Evolutionary conservation across 1,140 invertebrate species (phyloP).

Genomic region (Saccostrea echinata): DNA sequence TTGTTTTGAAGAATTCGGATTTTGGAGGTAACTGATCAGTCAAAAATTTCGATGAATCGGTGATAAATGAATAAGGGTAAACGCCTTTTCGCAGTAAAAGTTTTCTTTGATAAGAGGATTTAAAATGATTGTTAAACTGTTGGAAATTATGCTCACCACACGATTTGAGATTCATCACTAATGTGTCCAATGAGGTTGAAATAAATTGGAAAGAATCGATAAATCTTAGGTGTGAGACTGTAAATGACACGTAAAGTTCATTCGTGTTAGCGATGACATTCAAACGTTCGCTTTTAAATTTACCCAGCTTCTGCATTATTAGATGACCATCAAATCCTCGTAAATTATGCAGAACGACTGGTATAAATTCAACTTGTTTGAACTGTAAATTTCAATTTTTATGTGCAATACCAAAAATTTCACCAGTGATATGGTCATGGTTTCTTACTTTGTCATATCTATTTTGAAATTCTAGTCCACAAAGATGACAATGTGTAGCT

Average conservation of each 20-base stretch:
- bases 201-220: slow-evolving; percentile 49
- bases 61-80: slow-evolving; percentile 41
- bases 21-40: slow-evolving; percentile 48
- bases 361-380: slow-evolving; percentile 62
- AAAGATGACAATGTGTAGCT: slow-evolving; percentile 44
- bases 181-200: no score
- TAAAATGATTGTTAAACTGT: slow-evolving; percentile 24
- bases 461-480: not conserved
- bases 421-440: slow-evolving; percentile 52
- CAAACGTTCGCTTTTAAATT: slow-evolving; percentile 67
- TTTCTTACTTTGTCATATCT: slow-evolving; percentile 48
- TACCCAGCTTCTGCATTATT: slow-evolving; percentile 69
- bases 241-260: slow-evolving; percentile 70
- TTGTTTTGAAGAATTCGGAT: slow-evolving; percentile 41
- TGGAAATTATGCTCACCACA: not conserved
- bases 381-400: slow-evolving; percentile 52
- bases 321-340: slow-evolving; percentile 78
- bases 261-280: slow-evolving; percentile 76
- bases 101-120: not conserved
- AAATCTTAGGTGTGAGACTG: slow-evolving; percentile 35
- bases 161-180: not conserved
- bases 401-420: slow-evolving; percentile 46
- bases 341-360: slow-evolving; percentile 79
- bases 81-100: not conserved
- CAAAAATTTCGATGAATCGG: not conserved